A percentile compares a stretch with the other conserved stretches of the same genome.
Conservation (phyloP, 2,888 invertebrate species). For the Tetragonula carbonaria region DNA sequence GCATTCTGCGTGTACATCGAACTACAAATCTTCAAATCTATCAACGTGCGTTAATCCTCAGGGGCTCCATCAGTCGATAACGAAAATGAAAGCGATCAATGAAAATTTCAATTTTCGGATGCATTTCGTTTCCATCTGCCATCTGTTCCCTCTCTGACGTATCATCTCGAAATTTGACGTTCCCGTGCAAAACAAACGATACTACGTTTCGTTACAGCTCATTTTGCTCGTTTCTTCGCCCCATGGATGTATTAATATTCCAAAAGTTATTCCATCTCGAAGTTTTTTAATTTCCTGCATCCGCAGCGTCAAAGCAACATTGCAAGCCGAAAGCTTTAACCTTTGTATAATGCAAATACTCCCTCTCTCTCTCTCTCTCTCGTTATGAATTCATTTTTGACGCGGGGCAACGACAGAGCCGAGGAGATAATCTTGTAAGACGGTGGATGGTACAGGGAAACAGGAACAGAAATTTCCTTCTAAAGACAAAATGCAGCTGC, state of each 20-base stretch:
- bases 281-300: background rate
- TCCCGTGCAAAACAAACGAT: no score
- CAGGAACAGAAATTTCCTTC: background rate
- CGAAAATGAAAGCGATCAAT: background rate
- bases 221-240: background rate
- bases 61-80: background rate
- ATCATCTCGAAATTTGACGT: no score
- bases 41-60: conserved; percentile 9
- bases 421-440: background rate
- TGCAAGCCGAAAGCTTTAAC: background rate
- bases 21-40: background rate
- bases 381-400: conserved; percentile 8
- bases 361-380: background rate
- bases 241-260: background rate
- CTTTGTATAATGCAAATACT: background rate
- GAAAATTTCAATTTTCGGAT: conserved; percentile 17
- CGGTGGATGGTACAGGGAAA: background rate
- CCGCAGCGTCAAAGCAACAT: background rate
- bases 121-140: background rate
- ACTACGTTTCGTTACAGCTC: background rate
- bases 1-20: background rate
- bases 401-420: background rate
- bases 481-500: conserved; percentile 19
- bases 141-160: no score
- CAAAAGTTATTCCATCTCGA: background rate